phyloP scores from a whole-genome alignment of 2,888 invertebrate species.

The Graphium colonna region DNA sequence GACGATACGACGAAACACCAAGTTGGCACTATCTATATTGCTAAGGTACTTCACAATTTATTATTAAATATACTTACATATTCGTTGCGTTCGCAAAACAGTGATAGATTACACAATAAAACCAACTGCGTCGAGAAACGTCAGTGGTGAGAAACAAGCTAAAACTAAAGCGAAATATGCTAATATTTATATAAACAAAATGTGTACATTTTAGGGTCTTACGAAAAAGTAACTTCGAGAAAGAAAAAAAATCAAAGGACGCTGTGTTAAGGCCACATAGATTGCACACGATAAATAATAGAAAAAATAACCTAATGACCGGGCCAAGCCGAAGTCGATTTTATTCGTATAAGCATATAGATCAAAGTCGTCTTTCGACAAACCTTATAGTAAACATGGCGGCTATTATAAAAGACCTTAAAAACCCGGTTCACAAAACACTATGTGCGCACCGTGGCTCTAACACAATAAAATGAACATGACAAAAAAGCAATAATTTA shows the following conservation, averaged over 20 bases:
- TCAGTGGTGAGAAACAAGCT: slow-evolving; percentile 4
- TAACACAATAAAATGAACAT: not conserved
- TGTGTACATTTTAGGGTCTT: slow-evolving; percentile 1
- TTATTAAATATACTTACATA: not conserved
- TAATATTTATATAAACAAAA: slow-evolving; percentile 10
- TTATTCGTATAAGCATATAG: not conserved
- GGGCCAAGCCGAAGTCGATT: not conserved
- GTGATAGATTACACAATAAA: slow-evolving; percentile 1
- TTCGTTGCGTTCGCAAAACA: slow-evolving; percentile 8
- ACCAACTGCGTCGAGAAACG: not conserved
- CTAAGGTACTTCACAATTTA: not conserved
- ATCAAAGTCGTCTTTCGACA: not conserved
- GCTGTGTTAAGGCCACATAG: slow-evolving; percentile 2
- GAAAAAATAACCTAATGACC: slow-evolving; percentile 5
- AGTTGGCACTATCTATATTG: slow-evolving; percentile 6
- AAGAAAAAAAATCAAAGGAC: not conserved
- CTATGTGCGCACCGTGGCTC: not conserved
- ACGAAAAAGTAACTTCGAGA: not conserved
- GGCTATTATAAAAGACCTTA: not conserved
- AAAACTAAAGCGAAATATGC: slow-evolving; percentile 8
- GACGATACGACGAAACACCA: not conserved
- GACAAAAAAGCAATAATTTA: slow-evolving; percentile 55
- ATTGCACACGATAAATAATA: slow-evolving; percentile 12
- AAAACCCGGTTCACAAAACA: not conserved
- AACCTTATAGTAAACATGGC: too few relatives aligned